A percentile compares a stretch with the other conserved stretches of the same genome.
Conservation (phyloP, 2,888 invertebrate species). For the Rhingia rostrata region DNA sequence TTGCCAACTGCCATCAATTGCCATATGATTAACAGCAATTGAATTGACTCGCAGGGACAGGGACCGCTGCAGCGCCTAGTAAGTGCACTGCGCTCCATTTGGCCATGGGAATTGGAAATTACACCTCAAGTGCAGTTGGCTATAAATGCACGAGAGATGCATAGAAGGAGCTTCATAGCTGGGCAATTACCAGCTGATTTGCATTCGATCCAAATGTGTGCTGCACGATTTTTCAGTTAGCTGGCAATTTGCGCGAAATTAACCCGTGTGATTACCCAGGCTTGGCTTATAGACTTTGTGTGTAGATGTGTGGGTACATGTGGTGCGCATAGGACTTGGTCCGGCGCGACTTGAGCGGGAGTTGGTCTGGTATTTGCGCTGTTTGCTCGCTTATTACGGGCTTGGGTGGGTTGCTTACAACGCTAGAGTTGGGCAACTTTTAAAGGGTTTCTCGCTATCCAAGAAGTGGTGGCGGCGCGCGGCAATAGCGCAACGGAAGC, state of each 20-base stretch:
- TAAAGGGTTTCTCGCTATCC: constrained; percentile 71
- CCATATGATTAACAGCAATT: constrained; percentile 74
- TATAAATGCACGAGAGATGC: constrained; percentile 47
- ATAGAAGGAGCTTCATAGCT: constrained; percentile 68
- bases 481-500: constrained; percentile 53
- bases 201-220: constrained; percentile 73
- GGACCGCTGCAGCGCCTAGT: constrained; percentile 54
- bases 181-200: constrained; percentile 74
- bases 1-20: constrained; percentile 74
- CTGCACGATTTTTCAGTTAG: constrained; percentile 74
- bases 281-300: constrained; percentile 53
- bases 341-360: constrained; percentile 35
- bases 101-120: constrained; percentile 74
- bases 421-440: constrained; percentile 61
- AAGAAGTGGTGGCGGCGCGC: not conserved
- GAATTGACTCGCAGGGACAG: constrained; percentile 73
- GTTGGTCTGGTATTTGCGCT: constrained; percentile 57
- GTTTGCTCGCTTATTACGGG: constrained; percentile 59
- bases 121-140: constrained; percentile 64
- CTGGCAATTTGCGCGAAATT: constrained; percentile 74
- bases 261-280: constrained; percentile 72
- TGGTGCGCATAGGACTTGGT: constrained; percentile 26
- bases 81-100: constrained; percentile 52
- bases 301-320: not conserved
- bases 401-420: constrained; percentile 58